Conservation (phyloP, 2,888 invertebrate genomes). For the Tupiocoris notatus region DNA sequence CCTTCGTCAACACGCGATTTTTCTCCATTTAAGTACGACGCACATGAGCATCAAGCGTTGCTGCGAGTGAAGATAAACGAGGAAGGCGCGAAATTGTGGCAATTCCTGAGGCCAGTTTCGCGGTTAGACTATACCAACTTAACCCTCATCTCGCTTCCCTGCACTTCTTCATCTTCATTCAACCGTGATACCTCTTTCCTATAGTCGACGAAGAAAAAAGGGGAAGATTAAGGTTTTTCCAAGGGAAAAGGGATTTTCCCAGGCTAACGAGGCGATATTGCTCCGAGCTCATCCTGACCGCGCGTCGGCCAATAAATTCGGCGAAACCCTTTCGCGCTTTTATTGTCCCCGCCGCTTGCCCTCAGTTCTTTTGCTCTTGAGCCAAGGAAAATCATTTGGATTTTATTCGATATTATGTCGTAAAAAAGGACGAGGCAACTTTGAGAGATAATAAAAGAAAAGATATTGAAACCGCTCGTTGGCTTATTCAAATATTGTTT, state of each 20-base stretch:
- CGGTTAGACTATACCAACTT: not conserved
- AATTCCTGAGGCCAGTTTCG: not conserved
- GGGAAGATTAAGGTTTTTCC: conserved; percentile 36
- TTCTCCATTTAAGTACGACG: conserved; percentile 25
- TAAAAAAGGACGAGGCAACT: not conserved
- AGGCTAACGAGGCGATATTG: conserved; percentile 38
- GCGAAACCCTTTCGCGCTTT: not conserved
- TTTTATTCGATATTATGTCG: conserved; percentile 29
- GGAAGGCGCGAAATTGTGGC: not conserved
- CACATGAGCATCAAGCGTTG: not conserved
- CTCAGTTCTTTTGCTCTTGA: not conserved
- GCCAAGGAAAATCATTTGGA: conserved; percentile 13
- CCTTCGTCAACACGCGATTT: conserved; percentile 9
- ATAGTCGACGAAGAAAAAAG: conserved; percentile 19
- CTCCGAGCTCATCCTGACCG: conserved; percentile 1
- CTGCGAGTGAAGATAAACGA: not conserved
- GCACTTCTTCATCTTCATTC: conserved; percentile 5
- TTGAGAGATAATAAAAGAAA: not conserved
- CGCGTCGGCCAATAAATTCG: conserved; percentile 27
- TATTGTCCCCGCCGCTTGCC: conserved; percentile 3
- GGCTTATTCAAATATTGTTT: not conserved
- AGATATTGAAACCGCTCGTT: not conserved
- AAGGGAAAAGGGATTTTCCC: conserved; percentile 26
- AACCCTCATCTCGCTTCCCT: not conserved
- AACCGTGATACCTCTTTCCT: conserved; percentile 18